Evolutionary conservation across 23 tunicate species (phyloP).

Genomic region (Phallusia fumigata): DNA sequence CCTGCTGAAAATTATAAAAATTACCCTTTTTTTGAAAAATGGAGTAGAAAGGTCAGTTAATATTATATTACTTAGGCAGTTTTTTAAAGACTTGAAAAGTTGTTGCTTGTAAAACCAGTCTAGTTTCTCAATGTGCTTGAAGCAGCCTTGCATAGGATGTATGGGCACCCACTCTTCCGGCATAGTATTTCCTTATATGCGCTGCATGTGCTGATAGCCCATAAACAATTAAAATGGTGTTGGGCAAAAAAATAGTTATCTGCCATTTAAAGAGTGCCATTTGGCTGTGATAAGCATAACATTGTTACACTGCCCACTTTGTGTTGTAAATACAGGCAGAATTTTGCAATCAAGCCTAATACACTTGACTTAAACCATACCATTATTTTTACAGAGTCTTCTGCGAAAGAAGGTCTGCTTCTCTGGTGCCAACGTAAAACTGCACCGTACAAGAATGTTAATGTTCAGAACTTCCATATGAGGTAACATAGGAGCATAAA

Average conservation of each 20-base stretch:
- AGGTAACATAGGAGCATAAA: constrained; percentile 81
- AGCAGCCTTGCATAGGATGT: constrained; percentile 3
- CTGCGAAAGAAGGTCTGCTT: constrained; percentile 99
- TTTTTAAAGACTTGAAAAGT: not conserved
- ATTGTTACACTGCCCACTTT: too few relatives aligned
- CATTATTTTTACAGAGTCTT: constrained; percentile 84
- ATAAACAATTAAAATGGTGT: not conserved
- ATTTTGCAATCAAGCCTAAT: too few relatives aligned
- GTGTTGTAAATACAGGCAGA: too few relatives aligned
- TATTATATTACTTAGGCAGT: not conserved
- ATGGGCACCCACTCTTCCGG: constrained; percentile 6
- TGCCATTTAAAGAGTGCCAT: not conserved
- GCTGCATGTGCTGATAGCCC: not conserved
- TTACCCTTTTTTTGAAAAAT: too few relatives aligned
- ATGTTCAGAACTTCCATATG: constrained; percentile 98
- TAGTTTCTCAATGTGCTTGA: not conserved
- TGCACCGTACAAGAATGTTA: constrained; percentile 99
- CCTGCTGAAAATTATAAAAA: too few relatives aligned
- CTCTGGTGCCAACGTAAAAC: constrained; percentile 99
- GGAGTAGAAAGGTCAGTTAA: too few relatives aligned
- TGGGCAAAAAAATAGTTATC: not conserved
- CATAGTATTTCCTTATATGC: constrained; percentile 3
- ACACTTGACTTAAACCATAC: too few relatives aligned
- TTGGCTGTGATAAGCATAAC: too few relatives aligned
- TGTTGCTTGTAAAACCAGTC: not conserved